phyloP scores from a whole-genome alignment of 2,888 invertebrate genomes.

The Eumerus sabulonum region DNA sequence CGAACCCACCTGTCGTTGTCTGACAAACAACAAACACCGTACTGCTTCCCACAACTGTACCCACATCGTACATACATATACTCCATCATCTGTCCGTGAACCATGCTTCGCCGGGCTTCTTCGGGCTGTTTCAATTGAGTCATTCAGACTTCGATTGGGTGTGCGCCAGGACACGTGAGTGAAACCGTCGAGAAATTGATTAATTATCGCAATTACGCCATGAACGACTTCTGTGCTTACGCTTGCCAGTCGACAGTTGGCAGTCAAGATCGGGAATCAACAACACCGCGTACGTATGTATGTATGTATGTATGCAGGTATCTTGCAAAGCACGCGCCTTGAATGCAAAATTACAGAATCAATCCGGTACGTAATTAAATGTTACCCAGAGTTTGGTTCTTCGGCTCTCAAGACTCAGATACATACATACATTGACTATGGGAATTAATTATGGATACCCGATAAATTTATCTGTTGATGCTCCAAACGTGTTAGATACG shows the following conservation, averaged over 20 bases:
- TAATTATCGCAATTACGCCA: constrained; percentile 62
- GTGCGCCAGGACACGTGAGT: constrained; percentile 46
- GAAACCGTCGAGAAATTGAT: constrained; percentile 43
- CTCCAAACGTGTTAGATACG: constrained; percentile 21
- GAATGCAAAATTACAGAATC: constrained; percentile 44
- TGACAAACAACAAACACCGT: constrained; percentile 5
- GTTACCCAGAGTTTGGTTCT: constrained; percentile 16
- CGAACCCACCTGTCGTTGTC: constrained; percentile 56
- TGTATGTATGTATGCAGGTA: no score
- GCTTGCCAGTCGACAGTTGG: background rate
- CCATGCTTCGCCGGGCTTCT: constrained; percentile 11
- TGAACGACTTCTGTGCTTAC: constrained; percentile 59
- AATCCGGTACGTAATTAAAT: constrained; percentile 54
- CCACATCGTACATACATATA: background rate
- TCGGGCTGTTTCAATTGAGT: constrained; percentile 61
- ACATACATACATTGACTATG: background rate
- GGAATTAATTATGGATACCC: constrained; percentile 35
- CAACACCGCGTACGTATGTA: no score
- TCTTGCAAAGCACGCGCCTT: constrained; percentile 10
- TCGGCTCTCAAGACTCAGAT: background rate
- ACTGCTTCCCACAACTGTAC: background rate
- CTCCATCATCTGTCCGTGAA: constrained; percentile 11
- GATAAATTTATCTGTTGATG: constrained; percentile 39
- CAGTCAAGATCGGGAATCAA: no score
- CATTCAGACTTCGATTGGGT: constrained; percentile 58